These are phyloP conservation scores for Ligdia adustata DNA, from an alignment of 2,888 invertebrate species.

Conservation along the genomic window DNA sequence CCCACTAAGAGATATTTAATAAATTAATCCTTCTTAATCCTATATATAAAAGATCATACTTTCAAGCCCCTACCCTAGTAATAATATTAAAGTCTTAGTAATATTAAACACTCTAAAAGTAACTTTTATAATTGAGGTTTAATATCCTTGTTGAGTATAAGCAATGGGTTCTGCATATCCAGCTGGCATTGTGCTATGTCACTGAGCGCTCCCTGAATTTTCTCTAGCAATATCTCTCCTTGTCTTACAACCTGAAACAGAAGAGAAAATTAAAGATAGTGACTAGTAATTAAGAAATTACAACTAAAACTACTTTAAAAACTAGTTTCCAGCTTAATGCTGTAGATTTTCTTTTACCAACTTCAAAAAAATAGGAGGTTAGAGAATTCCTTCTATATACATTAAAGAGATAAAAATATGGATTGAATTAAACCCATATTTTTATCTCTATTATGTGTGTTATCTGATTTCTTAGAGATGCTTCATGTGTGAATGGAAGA, in stretches of 20 bases:
- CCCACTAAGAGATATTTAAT: background rate
- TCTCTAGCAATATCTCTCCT: slow-evolving; percentile 93
- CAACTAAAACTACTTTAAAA: too few relatives aligned
- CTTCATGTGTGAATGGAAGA: too few relatives aligned
- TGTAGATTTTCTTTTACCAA: too few relatives aligned
- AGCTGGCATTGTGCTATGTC: slow-evolving; percentile 97
- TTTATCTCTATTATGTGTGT: too few relatives aligned
- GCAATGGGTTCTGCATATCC: slow-evolving; percentile 90
- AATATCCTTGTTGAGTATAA: slow-evolving; percentile 72
- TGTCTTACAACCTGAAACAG: slow-evolving; percentile 88
- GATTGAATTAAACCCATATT: too few relatives aligned
- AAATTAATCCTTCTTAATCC: background rate
- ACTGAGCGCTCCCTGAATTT: slow-evolving; percentile 95
- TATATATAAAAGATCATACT: slow-evolving; percentile 7
- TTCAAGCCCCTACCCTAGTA: slow-evolving; percentile 2
- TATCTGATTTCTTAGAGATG: too few relatives aligned
- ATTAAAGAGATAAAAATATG: too few relatives aligned
- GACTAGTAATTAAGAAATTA: too few relatives aligned
- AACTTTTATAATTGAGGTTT: slow-evolving; percentile 69
- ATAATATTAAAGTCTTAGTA: background rate
- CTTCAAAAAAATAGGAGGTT: too few relatives aligned
- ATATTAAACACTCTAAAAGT: background rate
- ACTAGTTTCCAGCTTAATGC: too few relatives aligned
- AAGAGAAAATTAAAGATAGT: too few relatives aligned
- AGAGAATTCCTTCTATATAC: too few relatives aligned